Conservation (phyloP, 2,113 vertebrate genomes). For the Phodopus roborovskii region DNA sequence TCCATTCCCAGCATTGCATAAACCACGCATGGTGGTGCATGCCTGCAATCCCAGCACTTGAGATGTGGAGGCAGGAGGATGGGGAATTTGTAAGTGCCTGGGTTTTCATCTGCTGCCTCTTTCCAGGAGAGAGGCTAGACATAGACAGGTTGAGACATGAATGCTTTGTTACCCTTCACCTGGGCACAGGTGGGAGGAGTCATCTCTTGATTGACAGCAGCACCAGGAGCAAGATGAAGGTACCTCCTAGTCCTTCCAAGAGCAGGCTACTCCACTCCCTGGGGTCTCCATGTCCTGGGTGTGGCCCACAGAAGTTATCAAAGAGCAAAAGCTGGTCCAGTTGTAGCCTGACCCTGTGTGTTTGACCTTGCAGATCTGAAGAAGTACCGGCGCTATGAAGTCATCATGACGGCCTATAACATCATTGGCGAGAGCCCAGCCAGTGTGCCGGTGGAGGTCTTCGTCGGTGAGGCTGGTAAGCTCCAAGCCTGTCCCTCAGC, state of each 20-base stretch:
- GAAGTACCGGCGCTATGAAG: conserved; percentile 95
- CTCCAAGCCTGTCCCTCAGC: background rate
- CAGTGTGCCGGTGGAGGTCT: conserved; percentile 93
- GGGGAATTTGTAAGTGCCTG: background rate
- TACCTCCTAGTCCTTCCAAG: too few species aligned
- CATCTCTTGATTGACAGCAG: background rate
- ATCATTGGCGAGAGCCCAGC: conserved; percentile 94
- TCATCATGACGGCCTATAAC: conserved; percentile 95
- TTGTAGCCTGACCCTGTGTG: background rate
- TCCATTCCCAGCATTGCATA: background rate
- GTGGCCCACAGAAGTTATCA: background rate
- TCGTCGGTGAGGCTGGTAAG: conserved; percentile 96
- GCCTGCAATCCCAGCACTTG: background rate
- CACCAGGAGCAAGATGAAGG: rapidly evolving
- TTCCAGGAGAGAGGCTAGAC: background rate
- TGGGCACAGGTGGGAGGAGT: background rate
- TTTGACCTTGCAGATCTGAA: conserved; percentile 89
- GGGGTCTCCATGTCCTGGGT: too few species aligned
- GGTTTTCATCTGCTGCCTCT: background rate
- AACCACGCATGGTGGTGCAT: background rate
- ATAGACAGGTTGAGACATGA: background rate
- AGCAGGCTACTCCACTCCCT: background rate
- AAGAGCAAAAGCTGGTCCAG: background rate
- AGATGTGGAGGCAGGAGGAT: background rate
- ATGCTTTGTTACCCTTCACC: background rate